Base-by-base conservation (phyloP, 1,140 invertebrate genomes). In the Conopomorpha cramerella region DNA sequence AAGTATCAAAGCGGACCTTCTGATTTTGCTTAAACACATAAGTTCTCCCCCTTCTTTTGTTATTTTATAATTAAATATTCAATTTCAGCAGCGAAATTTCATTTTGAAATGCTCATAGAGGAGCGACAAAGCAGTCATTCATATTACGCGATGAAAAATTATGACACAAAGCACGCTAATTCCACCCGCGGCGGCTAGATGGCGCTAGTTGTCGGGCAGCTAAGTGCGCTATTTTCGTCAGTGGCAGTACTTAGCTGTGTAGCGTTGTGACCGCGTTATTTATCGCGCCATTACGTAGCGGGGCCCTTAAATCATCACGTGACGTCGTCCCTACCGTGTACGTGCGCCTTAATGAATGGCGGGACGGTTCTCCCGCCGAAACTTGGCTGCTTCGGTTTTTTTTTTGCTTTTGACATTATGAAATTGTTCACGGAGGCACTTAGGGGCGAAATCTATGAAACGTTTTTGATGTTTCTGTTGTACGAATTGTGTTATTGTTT, bases 391-490 rank as follows among this genome's bases (percentile, higher is more conserved):
- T 17, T 14, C 13, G 19, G 23, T 15, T 27, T 55, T 50, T 45
- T 45, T 46, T 46, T 56, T n/a, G n/a, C n/a, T n/a, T n/a, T n/a
- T n/a, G n/a, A n/a, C 54, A 63, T 66, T 58, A 66, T 61, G 61
- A 68, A 68, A 70, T 70, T 67, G 63, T 68, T 60, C 52, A 43
- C 49, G 53, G 54, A 72, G n/a, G 65, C 68, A 73, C 68, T 73
- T 73, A 71, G 55, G 45, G 39, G 41, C 46, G 45, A 54, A 60
- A 72, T 67, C 62, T 72, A 68, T 67, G 65, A 58, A 59, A 54
- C 49, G n/a, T n/a, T n/a, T n/a, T n/a, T n/a, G n/a, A n/a, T n/a
- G n/a, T n/a, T n/a, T n/a, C n/a, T n/a, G n/a, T n/a, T n/a, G n/a
- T n/a, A n/a, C n/a, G n/a, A n/a, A n/a, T n/a, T n/a, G n/a, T n/a